These are phyloP conservation scores for Spinus pinus DNA, from an alignment of 2,797 vertebrate genomes.

Conservation along the genomic window DNA sequence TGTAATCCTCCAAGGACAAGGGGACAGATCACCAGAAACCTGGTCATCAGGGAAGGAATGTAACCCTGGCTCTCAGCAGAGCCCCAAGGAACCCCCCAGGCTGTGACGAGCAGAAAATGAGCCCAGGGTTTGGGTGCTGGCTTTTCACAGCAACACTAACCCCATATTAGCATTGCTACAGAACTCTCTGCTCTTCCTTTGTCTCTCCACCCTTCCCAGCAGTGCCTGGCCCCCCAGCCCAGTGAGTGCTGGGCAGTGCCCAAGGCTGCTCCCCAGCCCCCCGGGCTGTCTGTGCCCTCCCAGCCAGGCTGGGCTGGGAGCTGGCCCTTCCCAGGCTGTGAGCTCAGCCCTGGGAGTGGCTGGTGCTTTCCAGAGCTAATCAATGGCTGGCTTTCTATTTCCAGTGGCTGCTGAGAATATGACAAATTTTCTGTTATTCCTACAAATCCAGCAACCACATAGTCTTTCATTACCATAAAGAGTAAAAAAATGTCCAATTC, in stretches of 20 bases:
- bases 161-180: accelerated
- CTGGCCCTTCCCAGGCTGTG: background rate
- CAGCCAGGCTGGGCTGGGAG: accelerated
- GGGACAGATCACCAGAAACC: background rate
- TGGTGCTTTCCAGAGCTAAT: background rate
- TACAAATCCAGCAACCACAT: background rate
- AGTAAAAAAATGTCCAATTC: background rate
- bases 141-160: accelerated
- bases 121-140: background rate
- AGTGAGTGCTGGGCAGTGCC: background rate
- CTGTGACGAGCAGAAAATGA: background rate
- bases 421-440: background rate
- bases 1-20: background rate
- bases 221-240: accelerated
- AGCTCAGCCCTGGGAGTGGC: background rate
- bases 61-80: background rate
- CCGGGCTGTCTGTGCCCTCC: background rate
- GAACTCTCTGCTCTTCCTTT: background rate
- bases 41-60: background rate
- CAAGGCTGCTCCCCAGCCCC: background rate
- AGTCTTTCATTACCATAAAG: background rate
- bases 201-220: accelerated
- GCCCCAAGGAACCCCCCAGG: background rate
- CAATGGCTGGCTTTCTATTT: background rate
- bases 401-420: slow-evolving; percentile 19